Base-by-base conservation (phyloP, 30 jellyfish, hydroid and myxozoan genomes). In the Nemopilema nomurai region DNA sequence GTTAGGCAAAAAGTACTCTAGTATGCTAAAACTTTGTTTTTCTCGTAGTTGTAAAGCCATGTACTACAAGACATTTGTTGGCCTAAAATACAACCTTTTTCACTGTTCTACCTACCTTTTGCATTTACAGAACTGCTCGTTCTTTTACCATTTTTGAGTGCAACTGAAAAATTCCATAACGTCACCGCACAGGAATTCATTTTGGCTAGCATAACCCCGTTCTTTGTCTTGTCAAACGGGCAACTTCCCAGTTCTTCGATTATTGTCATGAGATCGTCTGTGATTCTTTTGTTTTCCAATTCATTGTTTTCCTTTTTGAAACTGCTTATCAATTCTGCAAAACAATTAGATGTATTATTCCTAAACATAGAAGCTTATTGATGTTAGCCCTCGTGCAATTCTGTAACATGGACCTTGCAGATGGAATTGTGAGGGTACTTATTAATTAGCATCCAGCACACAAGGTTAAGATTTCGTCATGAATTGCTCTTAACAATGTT, bases 121-220 rank as follows among this genome's bases (percentile, higher is more conserved):
- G 96, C 98, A 81, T 83, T 85, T 20, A 81, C 82, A 7, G 53
- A 0, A 27, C 27, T 80, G 85, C 79, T 91, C 4, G 81, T 49
- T 51, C 64, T 69, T 71, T 81, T 86, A 62, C 93, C 96, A 71
- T 74, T 78, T 67, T 81, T 85, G 74, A 77, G 80, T 74, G 98
- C 93, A 25, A 91, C 94, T 3, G 85, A 85, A 4, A 80, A 30
- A 83, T 91, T 91, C 98, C 98, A 91, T 23, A 91, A 69, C 4
- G 82, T 71, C 0, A 91, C 51, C 1, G 96, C 96, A 67, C 87
- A 78, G 18, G 96, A 69, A 63, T 91, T 84, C 1, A 91, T 86
- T 17, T 77, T 83, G 26, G 89, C 87, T 51, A 91, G 51, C 16
- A n/a, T 49, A 21, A 41, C 32, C 24, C 76, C 68, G 62, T 90